Conservation (phyloP, 2,797 vertebrate genomes). For the Pseudopleuronectes americanus region DNA sequence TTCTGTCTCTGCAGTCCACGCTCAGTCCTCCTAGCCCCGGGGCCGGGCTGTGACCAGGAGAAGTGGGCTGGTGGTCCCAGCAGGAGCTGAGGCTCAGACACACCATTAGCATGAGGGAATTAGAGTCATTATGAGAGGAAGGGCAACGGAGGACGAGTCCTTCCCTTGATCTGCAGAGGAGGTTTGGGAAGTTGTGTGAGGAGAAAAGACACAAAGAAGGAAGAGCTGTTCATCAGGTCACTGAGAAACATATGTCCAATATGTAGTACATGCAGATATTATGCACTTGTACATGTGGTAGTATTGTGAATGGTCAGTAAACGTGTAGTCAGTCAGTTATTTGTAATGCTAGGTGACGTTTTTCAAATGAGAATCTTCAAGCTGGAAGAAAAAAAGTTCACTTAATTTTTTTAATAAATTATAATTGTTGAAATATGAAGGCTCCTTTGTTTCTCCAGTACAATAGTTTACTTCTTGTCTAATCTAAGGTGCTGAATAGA, state of each 20-base stretch:
- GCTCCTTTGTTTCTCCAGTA: background rate
- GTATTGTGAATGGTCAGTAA: background rate
- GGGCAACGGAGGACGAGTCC: slow-evolving; percentile 85
- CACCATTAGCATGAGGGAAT: slow-evolving; percentile 91
- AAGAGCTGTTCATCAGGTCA: slow-evolving; percentile 3
- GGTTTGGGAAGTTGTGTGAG: slow-evolving; percentile 47
- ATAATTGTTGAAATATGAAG: background rate
- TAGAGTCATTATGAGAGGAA: slow-evolving; percentile 85
- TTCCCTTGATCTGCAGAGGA: slow-evolving; percentile 56
- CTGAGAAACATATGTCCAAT: background rate
- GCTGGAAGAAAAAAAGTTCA: background rate
- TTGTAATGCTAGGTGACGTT: background rate
- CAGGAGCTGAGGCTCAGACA: slow-evolving; percentile 86
- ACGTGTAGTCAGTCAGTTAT: background rate
- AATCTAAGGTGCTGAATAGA: too few species aligned
- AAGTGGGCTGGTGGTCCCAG: slow-evolving; percentile 83
- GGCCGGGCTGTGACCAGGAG: slow-evolving; percentile 85
- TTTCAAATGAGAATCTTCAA: too few species aligned
- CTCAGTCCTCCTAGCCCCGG: slow-evolving; percentile 67
- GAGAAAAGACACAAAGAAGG: slow-evolving; percentile 23
- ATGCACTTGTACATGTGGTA: background rate
- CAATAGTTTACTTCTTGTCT: too few species aligned
- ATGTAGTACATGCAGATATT: background rate
- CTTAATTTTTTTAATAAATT: background rate
- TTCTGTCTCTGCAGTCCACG: slow-evolving; percentile 43